phyloP scores from a whole-genome alignment of 2,888 invertebrate species.

The Apodemia mormo region DNA sequence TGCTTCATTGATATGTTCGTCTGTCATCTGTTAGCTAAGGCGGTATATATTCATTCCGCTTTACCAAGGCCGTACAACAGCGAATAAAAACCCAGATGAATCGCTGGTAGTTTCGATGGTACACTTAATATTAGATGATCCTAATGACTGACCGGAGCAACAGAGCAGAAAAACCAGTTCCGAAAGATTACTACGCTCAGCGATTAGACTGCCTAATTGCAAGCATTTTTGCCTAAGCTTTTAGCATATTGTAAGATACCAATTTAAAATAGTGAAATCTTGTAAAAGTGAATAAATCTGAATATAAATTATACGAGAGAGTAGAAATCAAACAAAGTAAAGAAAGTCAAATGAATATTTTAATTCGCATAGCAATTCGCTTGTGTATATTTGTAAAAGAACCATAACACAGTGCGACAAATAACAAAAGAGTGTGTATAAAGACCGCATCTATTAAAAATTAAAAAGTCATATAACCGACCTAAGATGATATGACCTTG shows the following conservation, averaged over 20 bases:
- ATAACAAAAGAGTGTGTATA: background rate
- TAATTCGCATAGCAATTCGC: constrained; percentile 16
- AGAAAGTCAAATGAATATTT: background rate
- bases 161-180: background rate
- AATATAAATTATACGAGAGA: constrained; percentile 9
- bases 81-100: no score
- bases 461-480: background rate
- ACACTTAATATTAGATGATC: no score
- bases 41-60: no score
- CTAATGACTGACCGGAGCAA: background rate
- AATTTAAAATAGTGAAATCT: background rate
- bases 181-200: background rate
- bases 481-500: background rate
- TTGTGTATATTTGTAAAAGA: background rate
- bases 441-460: background rate
- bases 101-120: no score
- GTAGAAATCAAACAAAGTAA: background rate
- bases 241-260: background rate
- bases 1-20: no score
- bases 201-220: background rate
- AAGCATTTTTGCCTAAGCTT: background rate
- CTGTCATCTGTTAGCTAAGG: no score
- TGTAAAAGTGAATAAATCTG: background rate
- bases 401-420: background rate
- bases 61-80: no score